Percentiles rank a stretch among this genome's conserved stretches.
Conservation (phyloP, 2,888 invertebrate genomes). For the Phyllotreta cruciferae region DNA sequence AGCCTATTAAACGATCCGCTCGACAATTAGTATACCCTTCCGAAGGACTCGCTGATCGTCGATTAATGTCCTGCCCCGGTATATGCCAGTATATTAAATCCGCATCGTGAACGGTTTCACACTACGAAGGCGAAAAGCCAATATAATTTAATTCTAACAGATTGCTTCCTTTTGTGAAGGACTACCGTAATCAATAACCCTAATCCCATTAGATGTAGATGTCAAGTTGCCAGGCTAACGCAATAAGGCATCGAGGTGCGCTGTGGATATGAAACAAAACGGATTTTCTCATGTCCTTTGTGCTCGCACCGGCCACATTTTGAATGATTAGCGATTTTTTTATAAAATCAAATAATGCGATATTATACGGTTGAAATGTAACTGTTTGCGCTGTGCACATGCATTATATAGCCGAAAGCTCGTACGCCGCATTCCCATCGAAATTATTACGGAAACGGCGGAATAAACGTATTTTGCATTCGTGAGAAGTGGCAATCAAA, state of each 20-base stretch:
- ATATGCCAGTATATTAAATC: slow-evolving; percentile 34
- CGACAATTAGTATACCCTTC: too few species aligned
- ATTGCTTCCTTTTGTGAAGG: slow-evolving; percentile 46
- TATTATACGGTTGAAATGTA: too few species aligned
- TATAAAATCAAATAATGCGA: too few species aligned
- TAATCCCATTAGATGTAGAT: slow-evolving; percentile 52
- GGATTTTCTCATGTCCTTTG: too few species aligned
- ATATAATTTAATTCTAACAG: slow-evolving; percentile 49
- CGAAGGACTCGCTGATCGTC: too few species aligned
- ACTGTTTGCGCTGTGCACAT: too few species aligned
- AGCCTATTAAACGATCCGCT: too few species aligned
- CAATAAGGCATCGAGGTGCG: too few species aligned
- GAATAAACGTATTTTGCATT: slow-evolving; percentile 12
- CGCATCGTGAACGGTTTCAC: slow-evolving; percentile 35
- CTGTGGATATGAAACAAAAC: too few species aligned
- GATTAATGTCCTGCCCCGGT: too few species aligned
- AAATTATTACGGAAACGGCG: not conserved
- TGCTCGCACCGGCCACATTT: too few species aligned
- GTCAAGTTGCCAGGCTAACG: slow-evolving; percentile 43
- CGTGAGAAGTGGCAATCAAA: slow-evolving; percentile 18
- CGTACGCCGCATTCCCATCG: not conserved
- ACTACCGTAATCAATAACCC: slow-evolving; percentile 50
- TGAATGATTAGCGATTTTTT: too few species aligned
- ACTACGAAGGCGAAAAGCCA: slow-evolving; percentile 29
- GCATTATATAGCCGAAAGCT: slow-evolving; percentile 1